These are phyloP conservation scores for Apostichopus leukothele DNA, from an alignment of 53 echinoderm and acorn worm species.

Conservation along the genomic window DNA sequence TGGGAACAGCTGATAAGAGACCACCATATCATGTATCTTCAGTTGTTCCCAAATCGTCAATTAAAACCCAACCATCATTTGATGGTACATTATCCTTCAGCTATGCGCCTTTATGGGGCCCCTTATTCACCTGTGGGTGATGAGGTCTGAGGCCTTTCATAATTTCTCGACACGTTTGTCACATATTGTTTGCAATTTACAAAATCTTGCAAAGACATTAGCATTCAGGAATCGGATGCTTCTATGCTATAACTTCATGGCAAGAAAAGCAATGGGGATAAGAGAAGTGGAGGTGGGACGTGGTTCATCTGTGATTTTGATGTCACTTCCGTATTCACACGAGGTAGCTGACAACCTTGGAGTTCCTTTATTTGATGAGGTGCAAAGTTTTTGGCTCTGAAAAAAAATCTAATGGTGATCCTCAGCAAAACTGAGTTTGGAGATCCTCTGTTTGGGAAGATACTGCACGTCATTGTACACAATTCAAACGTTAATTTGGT, in stretches of 20 bases:
- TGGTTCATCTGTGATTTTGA: slow-evolving; percentile 26
- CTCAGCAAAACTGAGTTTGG: slow-evolving; percentile 30
- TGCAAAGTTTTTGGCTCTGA: slow-evolving; percentile 38
- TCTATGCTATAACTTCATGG: slow-evolving; percentile 28
- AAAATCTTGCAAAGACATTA: slow-evolving; percentile 52
- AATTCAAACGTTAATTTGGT: slow-evolving; percentile 19
- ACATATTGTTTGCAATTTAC: slow-evolving; percentile 55
- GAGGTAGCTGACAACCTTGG: not conserved
- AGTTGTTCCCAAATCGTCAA: slow-evolving; percentile 54
- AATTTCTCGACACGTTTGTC: slow-evolving; percentile 48
- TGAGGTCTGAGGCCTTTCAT: slow-evolving; percentile 64
- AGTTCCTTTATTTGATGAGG: slow-evolving; percentile 31
- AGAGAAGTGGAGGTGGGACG: slow-evolving; percentile 16
- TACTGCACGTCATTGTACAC: slow-evolving; percentile 23
- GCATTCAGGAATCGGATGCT: slow-evolving; percentile 34
- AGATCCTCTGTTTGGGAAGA: slow-evolving; percentile 49
- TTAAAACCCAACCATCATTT: slow-evolving; percentile 67
- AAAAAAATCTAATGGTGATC: not conserved
- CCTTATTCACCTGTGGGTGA: slow-evolving; percentile 46
- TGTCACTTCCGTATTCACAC: not conserved
- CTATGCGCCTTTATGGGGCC: slow-evolving; percentile 51
- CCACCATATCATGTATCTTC: slow-evolving; percentile 58
- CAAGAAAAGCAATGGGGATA: not conserved
- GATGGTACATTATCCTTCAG: slow-evolving; percentile 52
- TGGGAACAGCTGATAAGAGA: slow-evolving; percentile 59